Base-by-base conservation (phyloP, 2,888 invertebrate species). In the Apodemia hepburni region DNA sequence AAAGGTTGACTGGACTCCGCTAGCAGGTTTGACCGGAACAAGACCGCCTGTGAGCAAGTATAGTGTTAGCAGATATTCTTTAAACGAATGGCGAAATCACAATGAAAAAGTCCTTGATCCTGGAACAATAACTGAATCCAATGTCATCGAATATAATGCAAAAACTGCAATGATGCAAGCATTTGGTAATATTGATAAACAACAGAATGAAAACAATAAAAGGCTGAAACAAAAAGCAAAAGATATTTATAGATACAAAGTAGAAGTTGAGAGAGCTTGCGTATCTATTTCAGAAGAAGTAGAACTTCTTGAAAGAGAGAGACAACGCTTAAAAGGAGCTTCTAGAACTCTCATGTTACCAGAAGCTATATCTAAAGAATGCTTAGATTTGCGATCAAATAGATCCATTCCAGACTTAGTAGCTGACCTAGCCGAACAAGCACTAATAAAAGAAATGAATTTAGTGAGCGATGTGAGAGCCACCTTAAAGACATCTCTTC, bases 21-120 rank as follows among this genome's bases (percentile, higher is more conserved):
- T 95, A 63, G 93, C 92, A 0, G 93, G 92, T 0, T 87, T 96
- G 74, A 96, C 96, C 0, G 96, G 96, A 3, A 94, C 96, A 0
- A 90, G 96, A 67, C 96, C 96, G 0, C 92, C 93, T 0, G 96
- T 95, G 11, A 95, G 95, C 82, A 95, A 95, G 73, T 96, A 96
- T 76, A 95, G 96, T 0, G 88, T 96, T 58, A 94, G 96, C 12
- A 90, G 95, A 71, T 95, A 93, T 76, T 96, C 95, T 62, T 92
- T 94, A 0, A 93, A 92, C 9, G 96, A 96, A 82, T 96, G 96
- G 96, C 90, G 95, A 35, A 80, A 90, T 49, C 92, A 93, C 66
- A 94, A 94, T 70, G 84, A 92, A 12, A 82, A 92, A 42, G 79
- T 92, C 0, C 78, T 94, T 4, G 87, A 93, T 63, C 82, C 82